These are phyloP conservation scores for Iguana delicatissima DNA, from an alignment of 2,797 vertebrate species.

Conservation along the genomic window DNA sequence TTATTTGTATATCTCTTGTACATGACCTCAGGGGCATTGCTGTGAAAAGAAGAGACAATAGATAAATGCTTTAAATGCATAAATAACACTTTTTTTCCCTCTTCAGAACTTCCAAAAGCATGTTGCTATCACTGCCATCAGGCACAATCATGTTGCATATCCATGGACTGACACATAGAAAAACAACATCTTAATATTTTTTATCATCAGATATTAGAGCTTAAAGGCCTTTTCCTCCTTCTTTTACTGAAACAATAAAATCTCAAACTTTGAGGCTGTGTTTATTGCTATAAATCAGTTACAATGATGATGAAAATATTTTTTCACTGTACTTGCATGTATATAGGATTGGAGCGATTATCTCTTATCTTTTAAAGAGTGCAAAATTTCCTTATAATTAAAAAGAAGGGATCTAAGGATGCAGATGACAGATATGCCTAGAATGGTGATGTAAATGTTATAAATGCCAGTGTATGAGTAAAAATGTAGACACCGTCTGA, in stretches of 20 bases:
- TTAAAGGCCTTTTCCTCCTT: neutral
- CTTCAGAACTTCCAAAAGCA: neutral
- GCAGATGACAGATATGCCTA: neutral
- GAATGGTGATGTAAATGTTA: neutral
- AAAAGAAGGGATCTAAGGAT: neutral
- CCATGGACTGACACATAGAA: neutral
- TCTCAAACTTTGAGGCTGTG: neutral
- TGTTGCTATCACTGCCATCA: neutral
- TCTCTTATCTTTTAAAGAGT: neutral
- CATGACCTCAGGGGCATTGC: too few species aligned
- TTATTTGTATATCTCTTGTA: too few species aligned
- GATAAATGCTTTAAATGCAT: too few species aligned
- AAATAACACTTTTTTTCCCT: neutral
- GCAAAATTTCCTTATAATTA: constrained; percentile 10
- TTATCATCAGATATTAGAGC: neutral
- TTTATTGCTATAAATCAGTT: neutral
- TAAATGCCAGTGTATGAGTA: constrained; percentile 6
- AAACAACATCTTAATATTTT: neutral
- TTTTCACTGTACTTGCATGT: neutral
- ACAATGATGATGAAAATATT: neutral
- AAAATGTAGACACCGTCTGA: constrained; percentile 18
- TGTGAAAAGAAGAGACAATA: too few species aligned
- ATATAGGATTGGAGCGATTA: neutral
- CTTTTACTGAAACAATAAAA: neutral
- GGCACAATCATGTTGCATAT: neutral